Evolutionary conservation across 2,113 vertebrate species (phyloP).

Genomic region (Ctenodactylus gundi): DNA sequence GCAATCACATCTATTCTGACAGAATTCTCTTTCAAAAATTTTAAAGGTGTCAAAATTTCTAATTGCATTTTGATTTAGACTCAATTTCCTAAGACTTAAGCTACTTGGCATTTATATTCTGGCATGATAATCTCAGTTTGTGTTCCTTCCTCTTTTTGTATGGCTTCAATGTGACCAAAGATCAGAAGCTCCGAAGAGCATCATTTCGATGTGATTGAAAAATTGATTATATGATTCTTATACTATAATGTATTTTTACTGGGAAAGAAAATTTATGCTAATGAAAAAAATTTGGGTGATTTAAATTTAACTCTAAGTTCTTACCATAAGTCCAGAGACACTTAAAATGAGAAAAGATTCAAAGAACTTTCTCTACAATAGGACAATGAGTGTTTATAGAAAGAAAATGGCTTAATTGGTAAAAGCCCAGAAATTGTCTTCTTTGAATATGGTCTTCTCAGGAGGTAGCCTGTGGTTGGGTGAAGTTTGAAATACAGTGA

Average conservation of each 20-base stretch:
- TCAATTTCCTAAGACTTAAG: neutral
- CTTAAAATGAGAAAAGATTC: neutral
- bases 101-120: neutral
- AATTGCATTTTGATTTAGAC: neutral
- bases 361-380: neutral
- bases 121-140: neutral
- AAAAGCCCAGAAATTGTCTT: neutral
- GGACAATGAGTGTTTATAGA: neutral
- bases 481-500: neutral
- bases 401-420: neutral
- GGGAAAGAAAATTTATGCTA: neutral
- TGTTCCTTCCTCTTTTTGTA: accelerated
- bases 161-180: neutral
- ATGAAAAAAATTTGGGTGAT: neutral
- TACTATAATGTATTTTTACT: neutral
- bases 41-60: neutral
- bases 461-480: neutral
- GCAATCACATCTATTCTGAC: neutral
- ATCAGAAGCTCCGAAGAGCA: neutral
- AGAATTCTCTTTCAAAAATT: neutral
- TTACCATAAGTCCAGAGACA: neutral
- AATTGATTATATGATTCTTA: neutral
- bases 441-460: neutral
- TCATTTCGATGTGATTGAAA: neutral
- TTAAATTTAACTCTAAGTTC: neutral